phyloP scores from a whole-genome alignment of 2,113 vertebrate species.

The Proteles cristata region DNA sequence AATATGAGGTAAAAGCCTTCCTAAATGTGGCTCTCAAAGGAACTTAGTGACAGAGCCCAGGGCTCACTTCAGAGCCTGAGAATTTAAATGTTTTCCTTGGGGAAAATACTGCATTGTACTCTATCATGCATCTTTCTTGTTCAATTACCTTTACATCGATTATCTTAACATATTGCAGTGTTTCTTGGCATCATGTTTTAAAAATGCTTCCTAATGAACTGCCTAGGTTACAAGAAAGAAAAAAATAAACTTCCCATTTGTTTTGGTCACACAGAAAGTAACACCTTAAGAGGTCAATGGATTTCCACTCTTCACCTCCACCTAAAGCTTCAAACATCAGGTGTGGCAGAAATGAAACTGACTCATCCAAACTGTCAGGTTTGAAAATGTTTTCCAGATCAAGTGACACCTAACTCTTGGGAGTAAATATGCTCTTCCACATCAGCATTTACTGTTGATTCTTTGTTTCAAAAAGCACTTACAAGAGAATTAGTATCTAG shows the following conservation, averaged over 20 bases:
- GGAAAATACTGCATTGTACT: background rate
- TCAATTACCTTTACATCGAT: slow-evolving; percentile 58
- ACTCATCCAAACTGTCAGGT: slow-evolving; percentile 1
- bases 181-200: background rate
- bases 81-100: background rate
- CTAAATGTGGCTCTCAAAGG: background rate
- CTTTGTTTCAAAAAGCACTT: slow-evolving; percentile 4
- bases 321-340: background rate
- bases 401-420: background rate
- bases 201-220: slow-evolving; percentile 33
- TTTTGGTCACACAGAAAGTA: background rate
- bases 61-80: background rate
- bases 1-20: background rate
- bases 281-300: background rate
- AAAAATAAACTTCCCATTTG: background rate
- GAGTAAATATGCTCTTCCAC: background rate
- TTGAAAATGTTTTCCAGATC: slow-evolving; percentile 26
- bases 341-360: slow-evolving; percentile 41
- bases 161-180: background rate
- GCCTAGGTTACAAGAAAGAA: background rate
- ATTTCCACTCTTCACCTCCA: background rate
- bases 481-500: background rate
- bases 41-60: background rate
- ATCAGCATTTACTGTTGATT: background rate
- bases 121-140: slow-evolving; percentile 32